phyloP scores from a whole-genome alignment of 30 jellyfish, hydroid and myxozoan species.

The Aurelia sp. region DNA sequence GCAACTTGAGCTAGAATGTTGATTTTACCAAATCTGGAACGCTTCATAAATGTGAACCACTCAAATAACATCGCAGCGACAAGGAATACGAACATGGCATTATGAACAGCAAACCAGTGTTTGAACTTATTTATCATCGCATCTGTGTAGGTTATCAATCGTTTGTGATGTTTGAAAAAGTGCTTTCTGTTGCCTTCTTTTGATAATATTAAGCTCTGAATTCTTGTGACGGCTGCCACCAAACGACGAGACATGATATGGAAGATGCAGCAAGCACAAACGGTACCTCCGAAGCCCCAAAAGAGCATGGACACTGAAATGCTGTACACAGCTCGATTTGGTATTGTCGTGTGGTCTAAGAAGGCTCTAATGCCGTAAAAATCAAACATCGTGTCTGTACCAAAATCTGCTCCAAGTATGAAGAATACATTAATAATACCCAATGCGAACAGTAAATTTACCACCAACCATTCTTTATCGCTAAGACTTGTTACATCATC shows the following conservation, averaged over 20 bases:
- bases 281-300: conserved; percentile 67
- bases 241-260: conserved; percentile 48
- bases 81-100: conserved; percentile 26
- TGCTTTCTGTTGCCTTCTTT: conserved; percentile 17
- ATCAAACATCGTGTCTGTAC: conserved; percentile 52
- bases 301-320: conserved; percentile 36
- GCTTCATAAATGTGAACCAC: conserved; percentile 54
- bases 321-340: conserved; percentile 37
- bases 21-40: conserved; percentile 22
- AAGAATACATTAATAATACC: conserved; percentile 22
- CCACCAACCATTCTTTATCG: conserved; percentile 40
- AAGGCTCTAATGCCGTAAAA: conserved; percentile 54
- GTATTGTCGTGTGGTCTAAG: conserved; percentile 30
- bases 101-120: conserved; percentile 61
- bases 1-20: conserved; percentile 53
- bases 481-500: conserved; percentile 7
- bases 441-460: conserved; percentile 5
- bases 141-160: conserved; percentile 14
- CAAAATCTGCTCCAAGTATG: conserved; percentile 41
- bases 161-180: conserved; percentile 28
- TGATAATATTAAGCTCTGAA: background rate
- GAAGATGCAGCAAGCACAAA: conserved; percentile 57
- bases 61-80: conserved; percentile 63
- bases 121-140: conserved; percentile 31
- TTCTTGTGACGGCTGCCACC: conserved; percentile 4